phyloP scores from a whole-genome alignment of 2,113 vertebrate genomes.

The Oryzias woworae region DNA sequence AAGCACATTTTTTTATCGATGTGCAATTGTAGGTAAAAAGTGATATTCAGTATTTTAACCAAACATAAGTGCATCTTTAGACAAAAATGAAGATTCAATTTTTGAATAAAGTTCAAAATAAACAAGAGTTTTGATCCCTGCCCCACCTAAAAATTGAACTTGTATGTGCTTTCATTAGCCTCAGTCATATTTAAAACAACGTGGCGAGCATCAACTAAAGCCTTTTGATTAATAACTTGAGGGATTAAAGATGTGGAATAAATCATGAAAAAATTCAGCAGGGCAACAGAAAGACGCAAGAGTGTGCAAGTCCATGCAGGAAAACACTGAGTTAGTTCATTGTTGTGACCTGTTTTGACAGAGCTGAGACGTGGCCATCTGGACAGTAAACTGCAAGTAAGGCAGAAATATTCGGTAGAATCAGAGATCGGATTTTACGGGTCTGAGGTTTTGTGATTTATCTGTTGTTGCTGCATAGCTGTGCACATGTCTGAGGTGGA shows the following conservation, averaged over 20 bases:
- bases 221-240: background rate
- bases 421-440: background rate
- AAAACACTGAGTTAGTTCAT: slow-evolving; percentile 25
- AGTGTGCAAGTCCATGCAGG: slow-evolving; percentile 10
- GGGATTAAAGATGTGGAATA: slow-evolving; percentile 12
- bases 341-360: slow-evolving; percentile 4
- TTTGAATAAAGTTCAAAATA: no score
- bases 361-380: slow-evolving; percentile 29
- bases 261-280: slow-evolving; percentile 26
- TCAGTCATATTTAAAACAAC: slow-evolving; percentile 4
- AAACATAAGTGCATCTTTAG: no score
- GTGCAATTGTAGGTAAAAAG: no score
- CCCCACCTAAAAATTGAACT: no score
- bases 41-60: no score
- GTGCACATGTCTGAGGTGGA: background rate
- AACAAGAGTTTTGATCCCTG: no score
- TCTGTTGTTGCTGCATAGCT: background rate
- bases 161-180: background rate
- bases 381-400: slow-evolving; percentile 20
- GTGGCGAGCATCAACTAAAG: background rate
- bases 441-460: slow-evolving; percentile 5
- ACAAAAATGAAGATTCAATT: no score
- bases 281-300: slow-evolving; percentile 15
- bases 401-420: slow-evolving; percentile 10
- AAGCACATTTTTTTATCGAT: no score